Conservation (phyloP, 2,888 invertebrate species). For the Rhamnusium bicolor region DNA sequence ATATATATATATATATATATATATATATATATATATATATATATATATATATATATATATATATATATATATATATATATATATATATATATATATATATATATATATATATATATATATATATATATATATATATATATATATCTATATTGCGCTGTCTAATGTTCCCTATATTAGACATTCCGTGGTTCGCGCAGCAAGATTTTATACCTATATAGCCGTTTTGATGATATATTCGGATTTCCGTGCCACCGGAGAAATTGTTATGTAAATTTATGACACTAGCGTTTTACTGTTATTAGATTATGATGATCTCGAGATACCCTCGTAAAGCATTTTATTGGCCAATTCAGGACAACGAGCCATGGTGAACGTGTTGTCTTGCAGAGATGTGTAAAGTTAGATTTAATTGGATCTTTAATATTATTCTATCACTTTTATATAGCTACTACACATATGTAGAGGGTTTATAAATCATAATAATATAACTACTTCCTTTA, state of each 20-base stretch:
- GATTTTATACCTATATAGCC: background rate
- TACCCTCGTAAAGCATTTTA: conserved; percentile 12
- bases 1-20: no score
- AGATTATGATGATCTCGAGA: conserved; percentile 20
- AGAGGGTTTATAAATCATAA: no score
- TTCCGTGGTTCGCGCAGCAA: background rate
- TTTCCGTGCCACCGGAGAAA: conserved; percentile 8
- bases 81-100: no score
- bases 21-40: no score
- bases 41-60: no score
- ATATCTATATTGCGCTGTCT: background rate
- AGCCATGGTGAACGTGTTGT: background rate
- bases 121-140: no score
- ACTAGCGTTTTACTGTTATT: conserved; percentile 21
- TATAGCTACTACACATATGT: no score
- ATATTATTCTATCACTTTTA: no score
- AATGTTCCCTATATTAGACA: background rate
- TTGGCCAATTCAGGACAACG: background rate
- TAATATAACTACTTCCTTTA: no score
- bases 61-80: no score
- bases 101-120: no score
- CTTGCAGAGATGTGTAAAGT: background rate
- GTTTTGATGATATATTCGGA: background rate
- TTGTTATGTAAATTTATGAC: conserved; percentile 32
- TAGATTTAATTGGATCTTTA: background rate